Evolutionary conservation across 2,113 vertebrate species (phyloP).

Genomic region (Loxodonta africana): DNA sequence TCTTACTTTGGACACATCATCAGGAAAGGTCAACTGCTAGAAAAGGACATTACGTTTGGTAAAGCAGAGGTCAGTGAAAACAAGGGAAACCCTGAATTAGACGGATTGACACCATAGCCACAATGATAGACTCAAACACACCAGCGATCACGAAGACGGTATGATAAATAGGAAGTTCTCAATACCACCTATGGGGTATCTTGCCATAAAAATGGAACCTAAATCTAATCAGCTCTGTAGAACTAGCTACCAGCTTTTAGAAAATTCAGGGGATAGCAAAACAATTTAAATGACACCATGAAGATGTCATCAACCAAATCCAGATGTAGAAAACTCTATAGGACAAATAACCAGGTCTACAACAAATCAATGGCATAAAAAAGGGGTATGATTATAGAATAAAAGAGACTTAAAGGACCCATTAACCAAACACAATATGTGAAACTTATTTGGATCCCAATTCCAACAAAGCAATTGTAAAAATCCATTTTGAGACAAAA

Average conservation of each 20-base stretch:
- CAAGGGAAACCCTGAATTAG: too few relatives aligned
- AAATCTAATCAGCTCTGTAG: background rate
- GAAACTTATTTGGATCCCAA: background rate
- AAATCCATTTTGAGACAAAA: background rate
- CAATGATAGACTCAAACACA: too few relatives aligned
- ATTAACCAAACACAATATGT: background rate
- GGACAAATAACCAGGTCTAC: background rate
- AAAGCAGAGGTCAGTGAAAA: too few relatives aligned
- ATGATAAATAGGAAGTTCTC: background rate
- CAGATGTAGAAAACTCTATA: background rate
- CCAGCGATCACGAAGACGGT: background rate
- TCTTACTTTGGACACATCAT: too few relatives aligned
- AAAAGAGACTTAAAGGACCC: background rate
- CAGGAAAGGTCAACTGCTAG: too few relatives aligned
- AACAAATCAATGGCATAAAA: background rate
- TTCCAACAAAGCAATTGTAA: background rate
- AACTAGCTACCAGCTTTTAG: background rate
- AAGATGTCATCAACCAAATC: background rate
- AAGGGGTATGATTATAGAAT: background rate
- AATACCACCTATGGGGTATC: background rate
- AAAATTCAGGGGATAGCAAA: background rate
- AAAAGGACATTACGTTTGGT: too few relatives aligned
- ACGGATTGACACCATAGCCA: too few relatives aligned
- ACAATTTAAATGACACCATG: background rate
- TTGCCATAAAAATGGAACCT: background rate